These are phyloP conservation scores for Remorina albescens DNA, from an alignment of 2,797 vertebrate species.

Conservation along the genomic window DNA sequence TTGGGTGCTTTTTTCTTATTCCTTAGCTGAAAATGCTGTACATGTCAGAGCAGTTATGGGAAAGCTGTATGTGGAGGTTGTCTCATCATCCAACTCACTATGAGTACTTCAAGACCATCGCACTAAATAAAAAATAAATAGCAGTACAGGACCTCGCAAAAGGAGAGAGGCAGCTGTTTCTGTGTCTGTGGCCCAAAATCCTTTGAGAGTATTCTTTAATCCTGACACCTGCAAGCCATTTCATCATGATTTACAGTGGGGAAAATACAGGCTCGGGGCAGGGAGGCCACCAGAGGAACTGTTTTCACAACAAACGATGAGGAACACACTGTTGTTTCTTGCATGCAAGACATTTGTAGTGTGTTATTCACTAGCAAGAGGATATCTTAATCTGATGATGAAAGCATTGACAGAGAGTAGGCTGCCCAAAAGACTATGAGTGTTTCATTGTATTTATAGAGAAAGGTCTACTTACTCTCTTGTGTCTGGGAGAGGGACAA, in stretches of 20 bases:
- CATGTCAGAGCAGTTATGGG: slow-evolving; percentile 43
- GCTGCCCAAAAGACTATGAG: slow-evolving; percentile 55
- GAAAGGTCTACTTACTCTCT: slow-evolving; percentile 44
- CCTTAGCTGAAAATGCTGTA: slow-evolving; percentile 70
- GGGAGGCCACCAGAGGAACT: slow-evolving; percentile 82
- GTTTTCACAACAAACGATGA: slow-evolving; percentile 94
- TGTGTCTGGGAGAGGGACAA: slow-evolving; percentile 34
- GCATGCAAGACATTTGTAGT: slow-evolving; percentile 89
- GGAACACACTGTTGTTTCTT: slow-evolving; percentile 91
- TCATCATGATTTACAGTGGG: slow-evolving; percentile 97
- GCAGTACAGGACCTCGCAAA: slow-evolving; percentile 89
- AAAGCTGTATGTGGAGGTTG: slow-evolving; percentile 38
- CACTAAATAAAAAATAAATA: slow-evolving; percentile 87
- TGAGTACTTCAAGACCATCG: slow-evolving; percentile 70
- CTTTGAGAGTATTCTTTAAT: slow-evolving; percentile 94
- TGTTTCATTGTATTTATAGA: slow-evolving; percentile 66
- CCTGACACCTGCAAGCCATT: slow-evolving; percentile 99
- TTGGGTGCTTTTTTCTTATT: slow-evolving; percentile 20
- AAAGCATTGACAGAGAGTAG: slow-evolving; percentile 81
- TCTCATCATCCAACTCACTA: slow-evolving; percentile 44
- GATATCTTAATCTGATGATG: slow-evolving; percentile 83
- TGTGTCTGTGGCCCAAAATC: slow-evolving; percentile 86
- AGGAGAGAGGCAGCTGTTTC: slow-evolving; percentile 93
- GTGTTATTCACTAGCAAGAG: slow-evolving; percentile 87
- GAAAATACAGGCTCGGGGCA: slow-evolving; percentile 88